Conservation (phyloP, 1,140 invertebrate genomes). For the Maniola jurtina region DNA sequence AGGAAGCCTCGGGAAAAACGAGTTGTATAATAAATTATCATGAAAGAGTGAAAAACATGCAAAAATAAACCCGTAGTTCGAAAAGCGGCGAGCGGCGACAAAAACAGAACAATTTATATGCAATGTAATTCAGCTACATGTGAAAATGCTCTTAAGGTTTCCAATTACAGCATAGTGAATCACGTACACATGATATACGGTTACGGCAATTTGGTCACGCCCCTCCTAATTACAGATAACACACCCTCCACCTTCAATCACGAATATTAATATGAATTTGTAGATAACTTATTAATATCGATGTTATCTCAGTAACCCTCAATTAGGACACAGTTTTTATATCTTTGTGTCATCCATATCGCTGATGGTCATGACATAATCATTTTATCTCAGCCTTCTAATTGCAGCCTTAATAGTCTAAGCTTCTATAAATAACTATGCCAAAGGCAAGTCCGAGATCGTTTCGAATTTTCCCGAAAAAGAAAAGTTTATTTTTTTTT, state of each 20-base stretch:
- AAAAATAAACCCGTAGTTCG: not conserved
- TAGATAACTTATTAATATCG: not conserved
- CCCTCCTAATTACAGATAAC: conserved; percentile 49
- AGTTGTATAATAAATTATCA: not conserved
- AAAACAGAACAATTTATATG: conserved; percentile 1
- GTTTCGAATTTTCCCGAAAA: too few species aligned
- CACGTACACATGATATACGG: conserved; percentile 35
- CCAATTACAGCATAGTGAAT: conserved; percentile 11
- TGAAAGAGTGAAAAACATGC: not conserved
- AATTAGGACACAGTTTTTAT: too few species aligned
- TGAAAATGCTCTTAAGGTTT: conserved; percentile 10
- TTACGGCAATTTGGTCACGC: conserved; percentile 55
- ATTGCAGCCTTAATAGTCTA: too few species aligned
- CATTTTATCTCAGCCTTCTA: too few species aligned
- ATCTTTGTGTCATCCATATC: too few species aligned
- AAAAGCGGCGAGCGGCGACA: not conserved
- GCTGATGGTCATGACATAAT: too few species aligned
- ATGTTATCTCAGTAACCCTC: not conserved
- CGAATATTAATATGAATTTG: not conserved
- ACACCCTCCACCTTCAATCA: conserved; percentile 26
- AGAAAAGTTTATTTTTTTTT: too few species aligned
- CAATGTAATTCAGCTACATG: not conserved
- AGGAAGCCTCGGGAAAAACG: too few species aligned
- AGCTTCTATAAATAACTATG: too few species aligned
- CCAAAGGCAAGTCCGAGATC: too few species aligned